These are phyloP conservation scores for Scomber scombrus DNA, from an alignment of 2,113 vertebrate genomes.

Conservation along the genomic window DNA sequence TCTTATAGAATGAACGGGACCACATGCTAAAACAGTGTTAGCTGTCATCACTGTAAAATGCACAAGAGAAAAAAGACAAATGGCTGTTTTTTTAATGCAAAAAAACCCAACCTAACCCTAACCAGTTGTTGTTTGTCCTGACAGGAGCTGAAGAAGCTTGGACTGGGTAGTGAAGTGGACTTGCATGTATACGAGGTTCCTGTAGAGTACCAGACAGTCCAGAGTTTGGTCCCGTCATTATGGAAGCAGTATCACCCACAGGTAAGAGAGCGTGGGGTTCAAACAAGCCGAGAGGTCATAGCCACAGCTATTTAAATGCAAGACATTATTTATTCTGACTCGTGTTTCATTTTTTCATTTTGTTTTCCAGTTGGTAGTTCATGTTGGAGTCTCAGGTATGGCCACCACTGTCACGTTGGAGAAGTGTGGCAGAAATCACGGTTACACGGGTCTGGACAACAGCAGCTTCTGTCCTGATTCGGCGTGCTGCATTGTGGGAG, in stretches of 20 bases:
- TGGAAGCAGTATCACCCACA: conserved; percentile 94
- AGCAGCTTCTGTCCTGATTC: conserved; percentile 92
- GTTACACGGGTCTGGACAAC: conserved; percentile 94
- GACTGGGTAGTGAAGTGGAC: conserved; percentile 90
- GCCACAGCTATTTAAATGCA: background rate
- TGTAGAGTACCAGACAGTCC: conserved; percentile 94
- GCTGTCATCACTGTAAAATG: background rate
- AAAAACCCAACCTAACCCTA: background rate
- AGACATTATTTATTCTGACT: conserved; percentile 3
- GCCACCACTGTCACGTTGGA: conserved; percentile 94
- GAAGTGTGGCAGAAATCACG: conserved; percentile 94
- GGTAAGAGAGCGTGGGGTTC: conserved; percentile 77
- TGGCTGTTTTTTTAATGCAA: background rate
- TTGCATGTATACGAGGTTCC: conserved; percentile 93
- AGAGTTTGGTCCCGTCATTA: conserved; percentile 91
- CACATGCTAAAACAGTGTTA: background rate
- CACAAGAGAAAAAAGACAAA: background rate
- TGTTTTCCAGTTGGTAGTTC: conserved; percentile 90
- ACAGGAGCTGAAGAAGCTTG: conserved; percentile 95
- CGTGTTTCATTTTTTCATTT: conserved; percentile 15
- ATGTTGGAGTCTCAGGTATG: conserved; percentile 96
- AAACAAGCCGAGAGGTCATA: background rate
- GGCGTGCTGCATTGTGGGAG: conserved; percentile 92
- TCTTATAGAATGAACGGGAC: background rate
- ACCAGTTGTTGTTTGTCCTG: conserved; percentile 7